These are phyloP conservation scores for Microplitis mediator DNA, from an alignment of 1,140 invertebrate species.

Conservation along the genomic window DNA sequence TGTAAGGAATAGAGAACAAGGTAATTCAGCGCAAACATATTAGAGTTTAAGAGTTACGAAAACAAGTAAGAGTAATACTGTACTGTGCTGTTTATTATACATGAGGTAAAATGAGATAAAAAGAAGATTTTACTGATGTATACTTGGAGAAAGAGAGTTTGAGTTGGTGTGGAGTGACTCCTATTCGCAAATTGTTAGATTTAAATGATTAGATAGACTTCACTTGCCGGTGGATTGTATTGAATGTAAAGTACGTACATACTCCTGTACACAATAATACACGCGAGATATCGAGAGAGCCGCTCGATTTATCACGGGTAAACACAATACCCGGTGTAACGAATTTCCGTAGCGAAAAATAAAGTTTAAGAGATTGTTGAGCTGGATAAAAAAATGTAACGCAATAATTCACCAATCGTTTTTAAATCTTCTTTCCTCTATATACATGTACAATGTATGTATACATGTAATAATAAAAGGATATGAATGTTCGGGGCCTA, in stretches of 20 bases:
- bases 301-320: slow-evolving; percentile 25
- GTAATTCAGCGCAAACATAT: too few species aligned
- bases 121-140: too few species aligned
- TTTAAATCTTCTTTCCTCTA: background rate
- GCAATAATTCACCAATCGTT: slow-evolving; percentile 11
- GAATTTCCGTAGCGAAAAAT: slow-evolving; percentile 6
- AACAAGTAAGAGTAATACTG: too few species aligned
- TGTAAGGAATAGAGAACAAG: too few species aligned
- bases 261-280: too few species aligned
- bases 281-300: background rate
- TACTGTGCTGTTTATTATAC: too few species aligned
- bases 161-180: background rate
- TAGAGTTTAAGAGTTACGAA: too few species aligned
- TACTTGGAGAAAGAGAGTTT: background rate
- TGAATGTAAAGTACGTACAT: background rate
- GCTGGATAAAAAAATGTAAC: slow-evolving; percentile 12
- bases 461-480: too few species aligned
- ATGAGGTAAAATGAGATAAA: too few species aligned
- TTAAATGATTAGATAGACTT: background rate
- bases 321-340: slow-evolving; percentile 15
- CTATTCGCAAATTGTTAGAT: slow-evolving; percentile 4
- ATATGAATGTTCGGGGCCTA: too few species aligned
- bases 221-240: slow-evolving; percentile 8
- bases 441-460: too few species aligned
- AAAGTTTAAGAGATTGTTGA: background rate